Conservation (phyloP, 2,113 vertebrate genomes). For the Oostethus manadensis region DNA sequence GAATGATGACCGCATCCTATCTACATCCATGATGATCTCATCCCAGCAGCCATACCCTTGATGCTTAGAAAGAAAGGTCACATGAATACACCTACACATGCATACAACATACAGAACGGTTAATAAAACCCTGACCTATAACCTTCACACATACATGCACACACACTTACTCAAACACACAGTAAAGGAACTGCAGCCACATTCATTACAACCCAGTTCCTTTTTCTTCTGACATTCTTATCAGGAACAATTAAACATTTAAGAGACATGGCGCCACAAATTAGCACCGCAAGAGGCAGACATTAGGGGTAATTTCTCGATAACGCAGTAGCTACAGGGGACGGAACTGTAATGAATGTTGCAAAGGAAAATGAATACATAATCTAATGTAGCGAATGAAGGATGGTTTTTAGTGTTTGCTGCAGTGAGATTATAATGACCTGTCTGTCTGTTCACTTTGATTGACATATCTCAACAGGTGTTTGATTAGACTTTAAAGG, state of each 20-base stretch:
- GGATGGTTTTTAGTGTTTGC: conserved; percentile 20
- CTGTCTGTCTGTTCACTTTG: conserved; percentile 6
- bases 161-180: too few species aligned
- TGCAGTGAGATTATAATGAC: conserved; percentile 1
- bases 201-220: conserved; percentile 10
- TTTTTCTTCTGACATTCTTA: conserved; percentile 42
- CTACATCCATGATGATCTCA: conserved; percentile 35
- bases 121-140: background rate
- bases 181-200: conserved; percentile 18
- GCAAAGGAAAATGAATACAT: conserved; percentile 38
- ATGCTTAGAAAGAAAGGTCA: conserved; percentile 40
- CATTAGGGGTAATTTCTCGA: conserved; percentile 46
- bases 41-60: conserved; percentile 31
- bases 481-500: background rate
- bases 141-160: conserved; percentile 1
- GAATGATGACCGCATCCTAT: conserved; percentile 42
- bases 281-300: conserved; percentile 24
- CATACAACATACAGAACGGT: conserved; percentile 3
- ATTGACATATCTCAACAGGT: conserved; percentile 6
- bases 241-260: conserved; percentile 55
- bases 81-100: conserved; percentile 1
- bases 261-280: conserved; percentile 36
- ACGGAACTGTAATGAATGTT: conserved; percentile 52
- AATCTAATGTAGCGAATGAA: conserved; percentile 40
- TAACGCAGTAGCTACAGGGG: conserved; percentile 40